Percentiles rank a stretch among this genome's conserved stretches.
phyloP scores from a whole-genome alignment of 2,113 vertebrate species.

The Acanthochromis polyacanthus region DNA sequence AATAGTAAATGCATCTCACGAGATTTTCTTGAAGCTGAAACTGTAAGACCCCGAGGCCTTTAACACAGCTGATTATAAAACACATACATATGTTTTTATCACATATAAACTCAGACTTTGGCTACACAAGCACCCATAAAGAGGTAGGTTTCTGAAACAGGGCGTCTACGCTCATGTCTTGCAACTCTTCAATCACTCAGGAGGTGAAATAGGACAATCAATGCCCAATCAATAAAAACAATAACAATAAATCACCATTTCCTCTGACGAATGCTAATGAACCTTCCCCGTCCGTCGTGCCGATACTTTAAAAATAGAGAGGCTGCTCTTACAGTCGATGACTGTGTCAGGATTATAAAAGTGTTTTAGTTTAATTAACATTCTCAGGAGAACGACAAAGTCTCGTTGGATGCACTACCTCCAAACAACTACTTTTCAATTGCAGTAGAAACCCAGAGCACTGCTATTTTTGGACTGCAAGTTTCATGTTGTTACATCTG shows the following conservation, averaged over 20 bases:
- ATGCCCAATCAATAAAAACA: slow-evolving; percentile 61
- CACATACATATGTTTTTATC: slow-evolving; percentile 9
- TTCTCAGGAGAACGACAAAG: slow-evolving; percentile 10
- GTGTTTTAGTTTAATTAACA: slow-evolving; percentile 51
- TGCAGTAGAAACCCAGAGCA: neutral
- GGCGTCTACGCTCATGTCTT: neutral
- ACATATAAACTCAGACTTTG: slow-evolving; percentile 25
- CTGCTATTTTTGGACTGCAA: neutral
- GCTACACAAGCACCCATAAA: slow-evolving; percentile 1
- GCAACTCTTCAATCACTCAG: neutral
- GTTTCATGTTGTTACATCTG: slow-evolving; percentile 8
- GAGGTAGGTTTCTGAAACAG: slow-evolving; percentile 9
- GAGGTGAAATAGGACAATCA: slow-evolving; percentile 49
- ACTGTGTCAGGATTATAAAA: slow-evolving; percentile 41
- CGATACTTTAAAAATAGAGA: slow-evolving; percentile 44
- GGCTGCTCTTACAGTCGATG: slow-evolving; percentile 26
- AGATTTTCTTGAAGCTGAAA: slow-evolving; percentile 17
- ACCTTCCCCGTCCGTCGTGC: neutral
- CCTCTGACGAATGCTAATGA: slow-evolving; percentile 40
- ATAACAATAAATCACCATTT: slow-evolving; percentile 50
- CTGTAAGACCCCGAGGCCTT: neutral
- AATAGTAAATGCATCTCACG: slow-evolving; percentile 23
- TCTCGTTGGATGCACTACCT: slow-evolving; percentile 13
- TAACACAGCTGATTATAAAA: slow-evolving; percentile 4
- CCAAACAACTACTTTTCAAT: slow-evolving; percentile 34